A percentile compares a stretch with the other conserved stretches of the same genome.
Evolutionary conservation across 2,888 invertebrate genomes (phyloP).

Genomic region (Strigamia crassipes): DNA sequence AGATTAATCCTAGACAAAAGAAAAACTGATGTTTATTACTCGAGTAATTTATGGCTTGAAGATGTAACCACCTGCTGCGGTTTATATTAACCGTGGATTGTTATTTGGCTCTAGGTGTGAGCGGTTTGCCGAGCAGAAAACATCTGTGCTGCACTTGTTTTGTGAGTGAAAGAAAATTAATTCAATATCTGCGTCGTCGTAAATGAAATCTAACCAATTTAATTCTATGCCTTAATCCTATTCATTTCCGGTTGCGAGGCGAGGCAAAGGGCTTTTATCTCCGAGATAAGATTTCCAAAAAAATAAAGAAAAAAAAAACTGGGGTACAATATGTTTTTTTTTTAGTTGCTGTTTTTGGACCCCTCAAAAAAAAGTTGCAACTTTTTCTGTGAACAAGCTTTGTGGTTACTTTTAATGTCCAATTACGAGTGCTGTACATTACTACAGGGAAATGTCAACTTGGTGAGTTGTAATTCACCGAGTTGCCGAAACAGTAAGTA

Average conservation of each 20-base stretch:
- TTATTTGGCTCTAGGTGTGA: conserved; percentile 13
- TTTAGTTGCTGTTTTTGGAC: background rate
- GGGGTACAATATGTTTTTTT: background rate
- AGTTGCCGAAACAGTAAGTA: background rate
- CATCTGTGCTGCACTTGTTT: conserved; percentile 3
- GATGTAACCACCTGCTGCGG: conserved; percentile 22
- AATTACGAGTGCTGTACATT: background rate
- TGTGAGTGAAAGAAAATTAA: conserved; percentile 12
- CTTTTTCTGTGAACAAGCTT: background rate
- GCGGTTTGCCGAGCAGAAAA: conserved; percentile 16
- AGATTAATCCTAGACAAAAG: background rate
- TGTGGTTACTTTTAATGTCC: background rate
- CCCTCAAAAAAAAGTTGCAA: background rate
- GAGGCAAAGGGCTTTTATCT: background rate
- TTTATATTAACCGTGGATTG: conserved; percentile 22
- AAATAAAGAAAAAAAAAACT: background rate
- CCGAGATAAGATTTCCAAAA: background rate
- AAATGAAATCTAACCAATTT: background rate
- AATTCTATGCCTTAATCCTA: conserved; percentile 8
- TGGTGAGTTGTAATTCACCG: background rate
- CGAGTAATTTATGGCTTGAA: background rate
- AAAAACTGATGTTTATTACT: background rate
- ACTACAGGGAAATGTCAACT: background rate
- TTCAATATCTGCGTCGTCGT: conserved; percentile 6
- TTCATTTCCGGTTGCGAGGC: background rate